Evolutionary conservation across 2,888 invertebrate species (phyloP).

Genomic region (Nomada fucata): DNA sequence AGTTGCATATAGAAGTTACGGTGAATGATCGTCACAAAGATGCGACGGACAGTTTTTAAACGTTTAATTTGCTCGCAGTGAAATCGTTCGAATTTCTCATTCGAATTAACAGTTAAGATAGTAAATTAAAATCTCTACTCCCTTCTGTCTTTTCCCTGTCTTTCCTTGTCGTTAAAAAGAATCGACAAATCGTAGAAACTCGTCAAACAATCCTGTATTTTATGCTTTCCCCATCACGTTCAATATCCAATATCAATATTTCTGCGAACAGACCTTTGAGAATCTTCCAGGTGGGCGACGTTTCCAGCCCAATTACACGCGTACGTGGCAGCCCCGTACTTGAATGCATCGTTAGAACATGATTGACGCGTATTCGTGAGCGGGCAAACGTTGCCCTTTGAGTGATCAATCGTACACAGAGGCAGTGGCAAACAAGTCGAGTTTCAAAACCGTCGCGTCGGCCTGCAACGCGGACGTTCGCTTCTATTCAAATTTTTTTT

Average conservation of each 20-base stretch:
- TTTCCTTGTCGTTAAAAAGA: too few species aligned
- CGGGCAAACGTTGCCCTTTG: constrained; percentile 58
- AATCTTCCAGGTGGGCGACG: neutral
- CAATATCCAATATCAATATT: neutral
- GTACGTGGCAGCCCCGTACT: constrained; percentile 44
- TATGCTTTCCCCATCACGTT: neutral
- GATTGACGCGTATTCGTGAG: constrained; percentile 62
- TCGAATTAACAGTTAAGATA: too few species aligned
- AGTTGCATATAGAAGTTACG: too few species aligned
- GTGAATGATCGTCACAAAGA: too few species aligned
- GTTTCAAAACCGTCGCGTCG: constrained; percentile 19
- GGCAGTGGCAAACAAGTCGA: constrained; percentile 39
- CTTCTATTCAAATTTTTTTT: constrained; percentile 22
- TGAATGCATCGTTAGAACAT: constrained; percentile 59
- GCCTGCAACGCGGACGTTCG: neutral
- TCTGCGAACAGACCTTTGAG: constrained; percentile 7
- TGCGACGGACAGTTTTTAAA: too few species aligned
- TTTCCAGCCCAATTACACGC: constrained; percentile 20
- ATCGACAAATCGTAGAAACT: neutral
- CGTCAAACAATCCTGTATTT: neutral
- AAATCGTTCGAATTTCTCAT: too few species aligned
- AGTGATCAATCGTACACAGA: constrained; percentile 59
- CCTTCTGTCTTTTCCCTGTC: too few species aligned
- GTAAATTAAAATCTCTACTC: too few species aligned
- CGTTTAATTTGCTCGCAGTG: too few species aligned